A percentile compares a stretch with the other conserved stretches of the same genome.
These are phyloP conservation scores for Anodontia alba DNA, from an alignment of 2,888 invertebrate species.

Conservation along the genomic window DNA sequence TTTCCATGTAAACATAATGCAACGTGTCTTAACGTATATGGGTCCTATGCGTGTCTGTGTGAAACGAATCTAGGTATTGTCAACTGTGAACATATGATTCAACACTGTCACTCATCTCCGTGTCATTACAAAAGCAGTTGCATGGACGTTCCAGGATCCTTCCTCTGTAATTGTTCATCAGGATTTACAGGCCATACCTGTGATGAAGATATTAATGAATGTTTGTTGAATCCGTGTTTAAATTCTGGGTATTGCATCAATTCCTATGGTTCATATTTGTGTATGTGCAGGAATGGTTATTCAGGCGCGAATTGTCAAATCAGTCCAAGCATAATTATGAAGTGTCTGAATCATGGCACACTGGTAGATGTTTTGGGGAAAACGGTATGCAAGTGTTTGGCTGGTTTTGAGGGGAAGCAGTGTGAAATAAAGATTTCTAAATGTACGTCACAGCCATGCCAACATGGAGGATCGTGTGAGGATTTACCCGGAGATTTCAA, in stretches of 20 bases:
- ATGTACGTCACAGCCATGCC: not conserved
- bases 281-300: not conserved
- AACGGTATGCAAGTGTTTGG: not conserved
- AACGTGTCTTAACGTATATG: not conserved
- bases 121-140: not conserved
- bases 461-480: not conserved
- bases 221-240: not conserved
- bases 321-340: slow-evolving; percentile 16
- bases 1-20: not conserved
- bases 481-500: not conserved
- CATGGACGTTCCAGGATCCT: not conserved
- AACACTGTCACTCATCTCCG: not conserved
- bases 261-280: not conserved
- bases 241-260: not conserved
- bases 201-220: not conserved
- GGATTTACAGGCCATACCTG: not conserved
- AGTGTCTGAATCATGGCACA: not conserved
- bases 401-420: not conserved
- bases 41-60: not conserved
- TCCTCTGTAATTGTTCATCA: not conserved
- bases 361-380: not conserved
- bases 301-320: not conserved
- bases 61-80: not conserved
- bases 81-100: not conserved
- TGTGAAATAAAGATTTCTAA: not conserved